Base-by-base conservation (phyloP, 2,888 invertebrate genomes). In the Eupithecia tripunctaria region DNA sequence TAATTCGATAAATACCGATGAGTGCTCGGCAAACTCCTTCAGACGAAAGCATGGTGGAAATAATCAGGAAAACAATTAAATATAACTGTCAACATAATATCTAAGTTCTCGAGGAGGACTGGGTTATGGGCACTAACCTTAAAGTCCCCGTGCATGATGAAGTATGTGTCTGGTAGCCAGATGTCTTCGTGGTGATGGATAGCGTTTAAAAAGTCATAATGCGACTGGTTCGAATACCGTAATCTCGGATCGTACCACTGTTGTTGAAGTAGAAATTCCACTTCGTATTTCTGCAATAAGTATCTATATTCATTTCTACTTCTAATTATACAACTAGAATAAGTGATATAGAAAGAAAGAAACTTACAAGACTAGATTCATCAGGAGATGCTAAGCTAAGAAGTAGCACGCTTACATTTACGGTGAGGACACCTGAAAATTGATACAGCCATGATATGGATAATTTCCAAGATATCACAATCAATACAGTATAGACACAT, bases 141-240 rank as follows among this genome's bases (percentile, higher is more conserved):
- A 94, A 98, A 98, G 94, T 98, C 98, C 79, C 98, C 98, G 93
- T 98, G 98, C 97, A 98, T 98, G 91, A 98, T 98, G 95, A 98
- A 98, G 92, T 98, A 98, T 73, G 98, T 98, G 95, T 98, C 98
- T 78, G 98, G 98, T 85, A 98, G 95, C 98, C 98, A 98, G 89
- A 98, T 97, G 88, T 97, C 96, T 89, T 97, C 97, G 95, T 98
- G 97, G 91, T 98, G 98, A 91, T 98, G 98, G 86, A 98, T 97
- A 80, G 98, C 98, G 94, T 98, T 98, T 84, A 98, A 95, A 93
- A 96, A 98, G 86, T 97, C 97, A 95, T 97, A 97, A 86, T 96
- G 96, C 82, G 97, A 97, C 90, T 97, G 97, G 93, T 98, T 98
- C 86, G 97, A 97, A 94, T 98, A 98, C 82, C 97, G 96, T 83